A percentile compares a stretch with the other conserved stretches of the same genome.
Conservation (phyloP, 2,888 invertebrate species). For the Masnerella sp. region DNA sequence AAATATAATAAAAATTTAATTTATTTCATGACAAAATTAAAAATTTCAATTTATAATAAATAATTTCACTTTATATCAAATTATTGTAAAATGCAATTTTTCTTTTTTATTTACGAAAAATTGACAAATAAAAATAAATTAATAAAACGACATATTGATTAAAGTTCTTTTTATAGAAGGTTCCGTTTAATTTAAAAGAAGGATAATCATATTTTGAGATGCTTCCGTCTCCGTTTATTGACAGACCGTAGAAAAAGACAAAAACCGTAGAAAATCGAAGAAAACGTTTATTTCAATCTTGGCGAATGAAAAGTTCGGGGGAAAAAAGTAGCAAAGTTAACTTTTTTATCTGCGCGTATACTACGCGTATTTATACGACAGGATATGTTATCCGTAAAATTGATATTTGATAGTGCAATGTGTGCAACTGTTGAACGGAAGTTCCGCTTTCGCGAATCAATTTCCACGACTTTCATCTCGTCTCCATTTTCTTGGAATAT, state of each 20-base stretch:
- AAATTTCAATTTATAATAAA: no score
- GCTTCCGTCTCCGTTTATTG: background rate
- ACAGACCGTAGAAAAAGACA: slow-evolving; percentile 2
- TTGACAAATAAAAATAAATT: no score
- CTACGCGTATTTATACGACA: slow-evolving; percentile 40
- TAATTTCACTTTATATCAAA: no score
- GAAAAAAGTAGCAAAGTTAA: background rate
- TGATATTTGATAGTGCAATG: slow-evolving; percentile 57
- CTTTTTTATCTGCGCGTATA: slow-evolving; percentile 18
- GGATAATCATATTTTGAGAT: no score
- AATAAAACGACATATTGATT: no score
- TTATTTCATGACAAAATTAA: no score
- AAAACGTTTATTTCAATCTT: slow-evolving; percentile 11
- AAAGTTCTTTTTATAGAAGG: no score
- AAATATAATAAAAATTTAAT: no score
- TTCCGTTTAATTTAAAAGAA: no score
- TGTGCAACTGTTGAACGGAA: slow-evolving; percentile 51
- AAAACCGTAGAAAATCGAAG: background rate
- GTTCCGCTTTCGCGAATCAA: slow-evolving; percentile 56
- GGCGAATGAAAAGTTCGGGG: background rate
- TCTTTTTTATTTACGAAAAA: no score
- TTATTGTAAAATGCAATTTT: no score
- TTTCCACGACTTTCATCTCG: slow-evolving; percentile 58
- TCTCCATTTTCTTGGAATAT: slow-evolving; percentile 52
- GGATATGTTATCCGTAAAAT: slow-evolving; percentile 55